Evolutionary conservation across 30 jellyfish, hydroid and myxozoan species (phyloP).

Genomic region (Hydractinia echinata): DNA sequence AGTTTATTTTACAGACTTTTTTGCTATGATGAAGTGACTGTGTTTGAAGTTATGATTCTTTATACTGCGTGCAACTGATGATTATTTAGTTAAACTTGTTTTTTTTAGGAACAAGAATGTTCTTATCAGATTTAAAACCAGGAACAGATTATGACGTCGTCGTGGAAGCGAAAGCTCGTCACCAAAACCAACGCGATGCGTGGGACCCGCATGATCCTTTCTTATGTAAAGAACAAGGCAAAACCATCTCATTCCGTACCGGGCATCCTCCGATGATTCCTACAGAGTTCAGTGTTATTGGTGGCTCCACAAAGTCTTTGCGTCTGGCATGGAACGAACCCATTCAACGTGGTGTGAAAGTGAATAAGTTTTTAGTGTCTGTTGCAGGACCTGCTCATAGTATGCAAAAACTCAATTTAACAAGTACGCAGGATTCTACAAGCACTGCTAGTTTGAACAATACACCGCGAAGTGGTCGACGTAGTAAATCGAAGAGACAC

Average conservation of each 20-base stretch:
- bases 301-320: constrained; percentile 48
- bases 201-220: constrained; percentile 56
- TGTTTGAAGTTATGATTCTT: background rate
- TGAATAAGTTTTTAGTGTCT: constrained; percentile 30
- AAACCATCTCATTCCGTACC: constrained; percentile 28
- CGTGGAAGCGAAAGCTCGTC: constrained; percentile 49
- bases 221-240: constrained; percentile 22
- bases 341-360: constrained; percentile 43
- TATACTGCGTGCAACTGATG: background rate
- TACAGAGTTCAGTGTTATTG: constrained; percentile 42
- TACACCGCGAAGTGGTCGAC: constrained; percentile 2
- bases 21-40: background rate
- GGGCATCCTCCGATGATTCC: constrained; percentile 61
- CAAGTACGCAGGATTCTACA: constrained; percentile 6
- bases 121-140: constrained; percentile 33
- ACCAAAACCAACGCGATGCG: constrained; percentile 44
- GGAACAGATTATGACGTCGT: constrained; percentile 54
- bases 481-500: background rate
- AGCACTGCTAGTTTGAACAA: constrained; percentile 11
- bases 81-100: background rate
- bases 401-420: background rate
- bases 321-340: constrained; percentile 50
- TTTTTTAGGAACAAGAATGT: constrained; percentile 39
- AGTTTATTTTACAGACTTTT: too few relatives aligned
- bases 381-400: constrained; percentile 28